A percentile compares a stretch with the other conserved stretches of the same genome.
These are phyloP conservation scores for Aphelenchoides bicaudatus DNA, from an alignment of 2,888 invertebrate species.

Conservation along the genomic window DNA sequence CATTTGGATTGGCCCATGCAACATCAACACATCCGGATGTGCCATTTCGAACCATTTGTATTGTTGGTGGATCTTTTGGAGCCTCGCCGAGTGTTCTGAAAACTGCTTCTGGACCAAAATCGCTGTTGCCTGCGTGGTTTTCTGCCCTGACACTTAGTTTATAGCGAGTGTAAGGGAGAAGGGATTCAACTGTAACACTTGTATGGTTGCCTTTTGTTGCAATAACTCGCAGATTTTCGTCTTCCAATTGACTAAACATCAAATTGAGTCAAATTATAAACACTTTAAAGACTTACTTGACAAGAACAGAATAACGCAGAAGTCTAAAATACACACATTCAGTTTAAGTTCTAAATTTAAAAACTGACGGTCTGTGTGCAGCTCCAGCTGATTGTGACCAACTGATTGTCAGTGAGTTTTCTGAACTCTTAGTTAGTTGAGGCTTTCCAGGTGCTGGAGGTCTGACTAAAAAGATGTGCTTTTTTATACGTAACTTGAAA, in stretches of 20 bases:
- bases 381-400: slow-evolving; percentile 50
- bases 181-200: slow-evolving; percentile 22
- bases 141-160: slow-evolving; percentile 47
- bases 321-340: too few relatives aligned
- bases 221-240: slow-evolving; percentile 36
- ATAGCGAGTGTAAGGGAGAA: slow-evolving; percentile 42
- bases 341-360: too few relatives aligned
- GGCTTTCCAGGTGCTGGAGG: slow-evolving; percentile 56
- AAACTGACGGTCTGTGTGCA: slow-evolving; percentile 42
- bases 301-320: slow-evolving; percentile 40
- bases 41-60: slow-evolving; percentile 41
- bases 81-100: slow-evolving; percentile 44
- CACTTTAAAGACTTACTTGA: slow-evolving; percentile 25
- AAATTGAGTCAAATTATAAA: background rate
- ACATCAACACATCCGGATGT: slow-evolving; percentile 47
- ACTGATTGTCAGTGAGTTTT: slow-evolving; percentile 48
- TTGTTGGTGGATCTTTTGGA: slow-evolving; percentile 40
- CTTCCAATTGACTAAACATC: slow-evolving; percentile 33
- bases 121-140: slow-evolving; percentile 53
- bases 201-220: slow-evolving; percentile 38
- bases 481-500: too few relatives aligned
- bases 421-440: slow-evolving; percentile 42
- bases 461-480: slow-evolving; percentile 40
- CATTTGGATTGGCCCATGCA: slow-evolving; percentile 27
- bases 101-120: slow-evolving; percentile 50